These are phyloP conservation scores for Chrysotoxum bicinctum DNA, from an alignment of 2,888 invertebrate species.

Conservation along the genomic window DNA sequence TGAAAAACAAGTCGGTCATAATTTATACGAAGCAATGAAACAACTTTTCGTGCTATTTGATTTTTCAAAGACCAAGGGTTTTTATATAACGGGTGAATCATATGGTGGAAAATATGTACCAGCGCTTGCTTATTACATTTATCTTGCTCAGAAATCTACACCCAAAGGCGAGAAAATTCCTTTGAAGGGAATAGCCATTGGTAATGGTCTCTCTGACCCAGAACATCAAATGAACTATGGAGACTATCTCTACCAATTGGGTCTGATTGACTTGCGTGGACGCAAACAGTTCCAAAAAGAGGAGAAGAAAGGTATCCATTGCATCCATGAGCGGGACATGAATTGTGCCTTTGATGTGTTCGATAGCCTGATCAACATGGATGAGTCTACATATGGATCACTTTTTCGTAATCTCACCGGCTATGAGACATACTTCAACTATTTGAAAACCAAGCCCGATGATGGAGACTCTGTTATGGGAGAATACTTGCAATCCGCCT, in stretches of 20 bases:
- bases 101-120: slow-evolving; percentile 92
- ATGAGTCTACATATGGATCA: slow-evolving; percentile 83
- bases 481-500: slow-evolving; percentile 78
- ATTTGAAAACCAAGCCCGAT: slow-evolving; percentile 84
- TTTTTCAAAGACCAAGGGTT: slow-evolving; percentile 87
- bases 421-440: slow-evolving; percentile 79
- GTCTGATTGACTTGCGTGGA: slow-evolving; percentile 84
- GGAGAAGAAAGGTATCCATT: slow-evolving; percentile 82
- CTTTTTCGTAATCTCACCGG: slow-evolving; percentile 84
- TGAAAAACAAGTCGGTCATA: slow-evolving; percentile 90
- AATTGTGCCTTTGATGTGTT: slow-evolving; percentile 88
- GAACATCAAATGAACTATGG: slow-evolving; percentile 89
- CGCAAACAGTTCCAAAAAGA: slow-evolving; percentile 84
- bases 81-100: slow-evolving; percentile 95
- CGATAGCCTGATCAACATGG: slow-evolving; percentile 86
- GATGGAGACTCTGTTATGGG: slow-evolving; percentile 83
- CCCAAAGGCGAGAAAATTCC: slow-evolving; percentile 78
- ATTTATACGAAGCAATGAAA: slow-evolving; percentile 88
- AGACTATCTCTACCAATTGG: slow-evolving; percentile 90
- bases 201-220: slow-evolving; percentile 91
- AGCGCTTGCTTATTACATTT: slow-evolving; percentile 85
- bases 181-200: slow-evolving; percentile 84
- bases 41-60: slow-evolving; percentile 94
- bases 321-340: slow-evolving; percentile 86
- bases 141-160: slow-evolving; percentile 82